Conservation (phyloP, 2,797 vertebrate genomes). For the Hafferia zeledoni region DNA sequence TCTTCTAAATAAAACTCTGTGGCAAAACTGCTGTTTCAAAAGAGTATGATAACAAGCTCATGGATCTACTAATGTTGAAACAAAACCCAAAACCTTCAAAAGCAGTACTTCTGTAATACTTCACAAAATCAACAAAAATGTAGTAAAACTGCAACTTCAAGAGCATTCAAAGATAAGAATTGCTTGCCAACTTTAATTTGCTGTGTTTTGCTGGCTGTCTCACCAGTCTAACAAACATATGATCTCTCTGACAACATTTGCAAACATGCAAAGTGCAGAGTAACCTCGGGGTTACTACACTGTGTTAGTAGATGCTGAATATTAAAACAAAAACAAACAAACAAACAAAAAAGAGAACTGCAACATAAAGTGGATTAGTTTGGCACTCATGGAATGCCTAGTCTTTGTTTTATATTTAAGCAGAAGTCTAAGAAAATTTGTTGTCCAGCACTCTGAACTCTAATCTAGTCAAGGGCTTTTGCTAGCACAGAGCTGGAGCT, state of each 20-base stretch:
- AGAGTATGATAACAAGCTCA: neutral
- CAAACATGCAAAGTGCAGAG: neutral
- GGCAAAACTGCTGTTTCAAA: neutral
- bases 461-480: neutral
- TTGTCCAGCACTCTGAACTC: neutral
- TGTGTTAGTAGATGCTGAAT: neutral
- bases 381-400: neutral
- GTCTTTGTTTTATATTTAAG: neutral
- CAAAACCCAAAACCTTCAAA: neutral
- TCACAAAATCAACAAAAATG: neutral
- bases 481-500: neutral
- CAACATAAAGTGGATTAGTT: neutral
- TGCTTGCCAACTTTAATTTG: neutral
- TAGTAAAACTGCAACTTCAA: neutral
- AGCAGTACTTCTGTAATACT: neutral
- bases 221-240: neutral
- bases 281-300: neutral
- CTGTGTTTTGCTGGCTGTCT: neutral
- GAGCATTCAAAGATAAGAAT: neutral
- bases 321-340: neutral
- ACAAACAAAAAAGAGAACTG: neutral
- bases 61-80: neutral
- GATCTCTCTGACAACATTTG: neutral
- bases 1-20: neutral
- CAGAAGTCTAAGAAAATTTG: neutral